phyloP scores from a whole-genome alignment of 2,888 invertebrate genomes.

The Teleogryllus oceanicus region DNA sequence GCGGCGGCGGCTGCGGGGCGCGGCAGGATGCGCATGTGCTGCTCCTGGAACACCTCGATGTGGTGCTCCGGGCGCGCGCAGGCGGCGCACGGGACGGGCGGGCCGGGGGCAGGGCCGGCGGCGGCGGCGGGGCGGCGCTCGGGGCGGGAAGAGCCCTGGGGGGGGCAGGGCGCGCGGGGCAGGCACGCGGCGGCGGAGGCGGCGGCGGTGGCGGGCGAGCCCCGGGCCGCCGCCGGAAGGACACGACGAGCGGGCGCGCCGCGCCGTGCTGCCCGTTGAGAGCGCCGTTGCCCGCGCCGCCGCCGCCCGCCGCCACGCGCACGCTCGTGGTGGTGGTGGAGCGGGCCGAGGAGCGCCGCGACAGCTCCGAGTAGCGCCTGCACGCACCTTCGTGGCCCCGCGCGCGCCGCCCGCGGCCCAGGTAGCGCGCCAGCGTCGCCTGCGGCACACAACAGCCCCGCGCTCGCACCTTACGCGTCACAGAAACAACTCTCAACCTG shows the following conservation, averaged over 20 bases:
- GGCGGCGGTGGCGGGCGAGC: neutral
- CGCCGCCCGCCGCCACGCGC: constrained; percentile 30
- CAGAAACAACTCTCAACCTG: too few relatives aligned
- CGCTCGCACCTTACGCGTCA: too few relatives aligned
- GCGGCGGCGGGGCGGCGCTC: neutral
- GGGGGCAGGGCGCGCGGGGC: neutral
- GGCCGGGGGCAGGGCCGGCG: neutral
- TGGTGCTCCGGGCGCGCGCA: neutral
- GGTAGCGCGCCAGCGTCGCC: constrained; percentile 36
- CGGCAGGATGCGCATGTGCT: constrained; percentile 18
- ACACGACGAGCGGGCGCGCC: constrained; percentile 48
- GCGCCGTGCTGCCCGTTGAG: constrained; percentile 40
- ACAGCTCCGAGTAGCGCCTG: constrained; percentile 35
- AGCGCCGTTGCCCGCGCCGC: constrained; percentile 36
- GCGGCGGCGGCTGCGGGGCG: neutral
- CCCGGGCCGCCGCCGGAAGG: constrained; percentile 41
- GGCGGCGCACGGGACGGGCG: neutral
- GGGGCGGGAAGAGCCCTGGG: neutral
- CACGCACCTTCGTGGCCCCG: constrained; percentile 38
- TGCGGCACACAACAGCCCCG: constrained; percentile 26
- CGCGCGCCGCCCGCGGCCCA: constrained; percentile 36
- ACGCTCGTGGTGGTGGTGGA: constrained; percentile 30
- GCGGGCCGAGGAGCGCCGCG: constrained; percentile 30
- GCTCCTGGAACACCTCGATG: constrained; percentile 31
- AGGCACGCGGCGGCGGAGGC: constrained; percentile 12